Evolutionary conservation across 2,888 invertebrate genomes (phyloP).

Genomic region (Parasteatoda lunata): DNA sequence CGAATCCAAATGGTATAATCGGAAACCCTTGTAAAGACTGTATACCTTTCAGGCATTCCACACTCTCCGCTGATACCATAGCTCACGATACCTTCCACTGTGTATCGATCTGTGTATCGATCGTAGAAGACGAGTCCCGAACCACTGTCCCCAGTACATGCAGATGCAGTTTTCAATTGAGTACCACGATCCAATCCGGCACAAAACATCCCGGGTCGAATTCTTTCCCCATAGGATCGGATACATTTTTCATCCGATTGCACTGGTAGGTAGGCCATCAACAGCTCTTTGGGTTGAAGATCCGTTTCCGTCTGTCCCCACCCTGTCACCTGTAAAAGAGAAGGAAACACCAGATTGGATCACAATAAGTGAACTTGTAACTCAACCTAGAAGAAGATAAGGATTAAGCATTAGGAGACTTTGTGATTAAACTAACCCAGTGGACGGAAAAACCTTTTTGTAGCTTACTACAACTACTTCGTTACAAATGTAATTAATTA

Average conservation of each 20-base stretch:
- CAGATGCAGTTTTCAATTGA: neutral
- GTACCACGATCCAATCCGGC: constrained; percentile 48
- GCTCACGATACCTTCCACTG: constrained; percentile 38
- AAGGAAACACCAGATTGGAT: no score
- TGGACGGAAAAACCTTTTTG: no score
- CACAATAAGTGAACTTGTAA: no score
- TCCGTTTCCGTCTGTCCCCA: constrained; percentile 68
- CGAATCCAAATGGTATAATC: constrained; percentile 19
- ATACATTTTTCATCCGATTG: constrained; percentile 54
- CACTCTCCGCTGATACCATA: constrained; percentile 10
- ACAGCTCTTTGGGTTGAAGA: constrained; percentile 38
- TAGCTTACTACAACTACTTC: no score
- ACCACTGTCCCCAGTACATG: constrained; percentile 67
- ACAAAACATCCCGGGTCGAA: constrained; percentile 39
- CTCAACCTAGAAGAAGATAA: no score
- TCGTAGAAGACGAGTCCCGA: constrained; percentile 33
- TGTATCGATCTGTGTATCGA: neutral
- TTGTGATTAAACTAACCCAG: no score
- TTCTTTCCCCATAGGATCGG: constrained; percentile 41
- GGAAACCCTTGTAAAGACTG: constrained; percentile 35
- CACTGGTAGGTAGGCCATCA: constrained; percentile 65
- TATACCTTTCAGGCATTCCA: constrained; percentile 6
- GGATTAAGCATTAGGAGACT: no score
- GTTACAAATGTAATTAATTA: no score
- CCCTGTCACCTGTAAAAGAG: constrained; percentile 64